Evolutionary conservation across 2,797 vertebrate species (phyloP).

Genomic region (Taeniopygia guttata): DNA sequence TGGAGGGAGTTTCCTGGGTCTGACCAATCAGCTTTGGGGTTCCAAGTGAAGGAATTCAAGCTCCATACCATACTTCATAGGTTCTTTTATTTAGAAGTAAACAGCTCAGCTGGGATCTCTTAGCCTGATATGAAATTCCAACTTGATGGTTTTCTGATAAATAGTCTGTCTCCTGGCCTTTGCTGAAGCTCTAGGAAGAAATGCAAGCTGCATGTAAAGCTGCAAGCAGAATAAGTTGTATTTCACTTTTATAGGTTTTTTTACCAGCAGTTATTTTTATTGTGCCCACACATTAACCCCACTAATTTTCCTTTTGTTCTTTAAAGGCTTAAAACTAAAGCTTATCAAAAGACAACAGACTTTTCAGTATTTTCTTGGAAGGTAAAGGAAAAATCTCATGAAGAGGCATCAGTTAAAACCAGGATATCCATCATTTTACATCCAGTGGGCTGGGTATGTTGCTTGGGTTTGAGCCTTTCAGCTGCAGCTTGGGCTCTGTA

Average conservation of each 20-base stretch:
- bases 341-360: neutral
- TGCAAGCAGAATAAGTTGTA: neutral
- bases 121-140: neutral
- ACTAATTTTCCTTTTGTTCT: slow-evolving; percentile 39
- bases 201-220: slow-evolving; percentile 5
- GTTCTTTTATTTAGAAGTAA: neutral
- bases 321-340: slow-evolving; percentile 26
- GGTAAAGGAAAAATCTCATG: neutral
- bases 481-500: neutral
- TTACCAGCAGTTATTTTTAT: neutral
- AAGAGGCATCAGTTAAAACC: neutral
- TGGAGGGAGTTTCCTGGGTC: neutral
- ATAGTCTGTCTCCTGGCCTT: neutral
- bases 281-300: neutral
- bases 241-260: neutral
- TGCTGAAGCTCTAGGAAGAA: neutral
- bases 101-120: slow-evolving; percentile 11
- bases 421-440: neutral
- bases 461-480: neutral
- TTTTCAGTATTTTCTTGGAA: neutral
- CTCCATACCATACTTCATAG: neutral
- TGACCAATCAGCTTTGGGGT: neutral
- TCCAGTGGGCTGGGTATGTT: neutral
- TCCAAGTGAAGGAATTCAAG: neutral
- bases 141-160: neutral